These are phyloP conservation scores for Abramis brama DNA, from an alignment of 2,113 vertebrate species.

Conservation along the genomic window DNA sequence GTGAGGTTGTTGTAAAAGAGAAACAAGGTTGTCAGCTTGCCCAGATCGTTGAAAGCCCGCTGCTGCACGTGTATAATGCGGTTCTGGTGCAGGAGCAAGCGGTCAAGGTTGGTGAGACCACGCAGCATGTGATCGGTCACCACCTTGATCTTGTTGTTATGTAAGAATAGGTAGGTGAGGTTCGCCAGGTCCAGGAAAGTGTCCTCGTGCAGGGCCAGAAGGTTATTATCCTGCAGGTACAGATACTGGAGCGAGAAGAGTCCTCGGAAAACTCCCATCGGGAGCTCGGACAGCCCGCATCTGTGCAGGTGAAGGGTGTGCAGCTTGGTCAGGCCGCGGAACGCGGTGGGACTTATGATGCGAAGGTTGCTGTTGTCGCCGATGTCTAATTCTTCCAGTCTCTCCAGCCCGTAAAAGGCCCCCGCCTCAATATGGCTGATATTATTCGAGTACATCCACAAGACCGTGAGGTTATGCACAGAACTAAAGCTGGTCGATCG, in stretches of 20 bases:
- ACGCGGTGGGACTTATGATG: slow-evolving; percentile 86
- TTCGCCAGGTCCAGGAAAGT: slow-evolving; percentile 94
- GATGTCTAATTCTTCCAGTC: slow-evolving; percentile 94
- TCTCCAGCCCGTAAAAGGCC: slow-evolving; percentile 88
- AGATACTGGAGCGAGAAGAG: slow-evolving; percentile 94
- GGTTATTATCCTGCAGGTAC: slow-evolving; percentile 94
- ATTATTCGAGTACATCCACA: slow-evolving; percentile 96
- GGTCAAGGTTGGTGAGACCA: slow-evolving; percentile 88
- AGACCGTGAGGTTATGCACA: slow-evolving; percentile 91
- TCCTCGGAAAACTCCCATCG: slow-evolving; percentile 87
- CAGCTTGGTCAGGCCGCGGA: slow-evolving; percentile 88
- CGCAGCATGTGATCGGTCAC: slow-evolving; percentile 91
- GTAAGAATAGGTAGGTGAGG: slow-evolving; percentile 95
- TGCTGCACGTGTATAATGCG: slow-evolving; percentile 84
- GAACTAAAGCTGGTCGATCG: slow-evolving; percentile 89
- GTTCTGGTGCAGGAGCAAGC: slow-evolving; percentile 94
- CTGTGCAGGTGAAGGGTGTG: slow-evolving; percentile 94
- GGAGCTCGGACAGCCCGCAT: slow-evolving; percentile 90
- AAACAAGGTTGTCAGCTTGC: slow-evolving; percentile 92
- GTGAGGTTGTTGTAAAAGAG: slow-evolving; percentile 97
- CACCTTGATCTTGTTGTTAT: slow-evolving; percentile 93
- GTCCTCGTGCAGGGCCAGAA: slow-evolving; percentile 87
- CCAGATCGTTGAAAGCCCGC: slow-evolving; percentile 87
- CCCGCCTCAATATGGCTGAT: slow-evolving; percentile 90
- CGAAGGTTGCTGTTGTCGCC: slow-evolving; percentile 93